Evolutionary conservation across 2,888 invertebrate genomes (phyloP).

Genomic region (Junonia oenone): DNA sequence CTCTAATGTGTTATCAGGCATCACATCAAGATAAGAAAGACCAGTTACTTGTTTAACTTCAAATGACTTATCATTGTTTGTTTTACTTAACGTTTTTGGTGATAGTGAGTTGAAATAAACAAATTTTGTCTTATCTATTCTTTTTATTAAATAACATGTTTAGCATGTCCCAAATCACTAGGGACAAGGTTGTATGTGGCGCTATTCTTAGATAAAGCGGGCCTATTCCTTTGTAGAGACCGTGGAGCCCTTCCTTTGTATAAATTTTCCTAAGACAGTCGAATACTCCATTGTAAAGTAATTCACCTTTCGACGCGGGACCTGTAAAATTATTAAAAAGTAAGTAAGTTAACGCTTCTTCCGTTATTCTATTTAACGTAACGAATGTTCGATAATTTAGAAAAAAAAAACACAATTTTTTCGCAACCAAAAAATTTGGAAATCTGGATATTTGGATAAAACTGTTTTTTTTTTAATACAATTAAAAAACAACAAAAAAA

Average conservation of each 20-base stretch:
- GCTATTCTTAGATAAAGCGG: constrained; percentile 87
- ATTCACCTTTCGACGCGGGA: constrained; percentile 80
- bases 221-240: constrained; percentile 88
- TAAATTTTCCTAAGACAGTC: constrained; percentile 90
- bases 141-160: constrained; percentile 57
- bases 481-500: not conserved
- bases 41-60: not conserved
- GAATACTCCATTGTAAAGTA: constrained; percentile 84
- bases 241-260: constrained; percentile 86
- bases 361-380: too few species aligned
- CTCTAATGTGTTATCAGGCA: constrained; percentile 26
- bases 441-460: too few species aligned
- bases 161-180: constrained; percentile 86
- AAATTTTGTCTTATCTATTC: constrained; percentile 33
- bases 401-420: too few species aligned
- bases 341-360: too few species aligned
- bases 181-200: constrained; percentile 87
- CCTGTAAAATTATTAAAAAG: too few species aligned
- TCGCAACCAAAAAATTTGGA: too few species aligned
- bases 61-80: not conserved
- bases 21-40: not conserved
- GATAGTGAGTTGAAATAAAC: constrained; percentile 7
- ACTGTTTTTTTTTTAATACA: too few species aligned
- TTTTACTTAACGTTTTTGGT: not conserved
- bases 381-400: too few species aligned